These are phyloP conservation scores for Drosophila parthenogenetica DNA, from an alignment of 2,888 invertebrate genomes.

Conservation along the genomic window DNA sequence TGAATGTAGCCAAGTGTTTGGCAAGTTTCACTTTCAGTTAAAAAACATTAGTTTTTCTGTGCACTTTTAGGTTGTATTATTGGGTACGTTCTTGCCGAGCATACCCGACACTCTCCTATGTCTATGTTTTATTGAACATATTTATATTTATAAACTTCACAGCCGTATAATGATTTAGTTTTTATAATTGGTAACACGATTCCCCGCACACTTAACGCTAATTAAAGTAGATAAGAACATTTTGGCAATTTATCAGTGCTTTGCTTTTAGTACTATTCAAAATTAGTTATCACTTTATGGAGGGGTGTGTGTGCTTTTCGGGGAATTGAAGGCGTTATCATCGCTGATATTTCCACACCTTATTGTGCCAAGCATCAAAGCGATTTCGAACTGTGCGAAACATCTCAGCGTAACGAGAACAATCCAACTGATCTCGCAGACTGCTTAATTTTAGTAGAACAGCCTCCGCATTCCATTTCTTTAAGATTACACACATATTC, in stretches of 20 bases:
- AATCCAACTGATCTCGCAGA: constrained; percentile 41
- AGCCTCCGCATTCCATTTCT: constrained; percentile 33
- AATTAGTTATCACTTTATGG: constrained; percentile 10
- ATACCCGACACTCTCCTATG: not conserved
- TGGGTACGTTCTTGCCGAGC: no score
- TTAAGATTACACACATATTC: constrained; percentile 7
- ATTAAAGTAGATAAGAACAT: constrained; percentile 6
- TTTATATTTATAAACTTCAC: not conserved
- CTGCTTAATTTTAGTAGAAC: constrained; percentile 4
- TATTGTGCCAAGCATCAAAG: constrained; percentile 29
- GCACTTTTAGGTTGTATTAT: no score
- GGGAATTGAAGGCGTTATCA: not conserved
- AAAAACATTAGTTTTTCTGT: not conserved
- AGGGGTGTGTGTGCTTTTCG: not conserved
- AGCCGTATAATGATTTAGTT: not conserved
- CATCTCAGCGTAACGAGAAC: constrained; percentile 26
- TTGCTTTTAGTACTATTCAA: not conserved
- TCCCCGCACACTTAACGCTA: not conserved
- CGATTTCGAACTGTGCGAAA: constrained; percentile 30
- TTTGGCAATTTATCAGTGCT: not conserved
- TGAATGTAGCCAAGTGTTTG: not conserved
- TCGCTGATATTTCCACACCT: constrained; percentile 27
- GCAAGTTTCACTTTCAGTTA: not conserved
- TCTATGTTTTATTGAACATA: no score
- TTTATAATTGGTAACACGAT: constrained; percentile 5